Evolutionary conservation across 2,888 invertebrate genomes (phyloP).

Genomic region (Acleris laterana): DNA sequence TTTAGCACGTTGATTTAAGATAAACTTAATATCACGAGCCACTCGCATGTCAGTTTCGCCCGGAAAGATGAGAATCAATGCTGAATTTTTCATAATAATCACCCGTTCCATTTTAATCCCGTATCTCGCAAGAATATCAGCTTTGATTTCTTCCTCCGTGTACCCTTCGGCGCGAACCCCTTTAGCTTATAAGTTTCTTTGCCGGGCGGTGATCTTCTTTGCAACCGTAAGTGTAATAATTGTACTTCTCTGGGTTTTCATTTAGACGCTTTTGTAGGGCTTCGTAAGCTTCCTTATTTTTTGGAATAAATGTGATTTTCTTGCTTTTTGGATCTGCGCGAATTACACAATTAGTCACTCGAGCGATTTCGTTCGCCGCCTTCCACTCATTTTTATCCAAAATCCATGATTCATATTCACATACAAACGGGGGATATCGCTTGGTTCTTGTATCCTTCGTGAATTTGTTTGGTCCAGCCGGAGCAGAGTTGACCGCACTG

Average conservation of each 20-base stretch:
- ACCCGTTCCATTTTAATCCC: conserved; percentile 5
- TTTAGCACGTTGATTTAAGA: neutral
- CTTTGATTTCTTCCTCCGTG: neutral
- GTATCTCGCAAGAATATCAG: conserved; percentile 7
- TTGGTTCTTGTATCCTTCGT: neutral
- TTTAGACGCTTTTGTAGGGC: neutral
- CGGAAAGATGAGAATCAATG: conserved; percentile 2
- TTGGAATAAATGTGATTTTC: conserved; percentile 2
- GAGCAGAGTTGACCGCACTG: neutral
- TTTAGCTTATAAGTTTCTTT: neutral
- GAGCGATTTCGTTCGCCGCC: conserved; percentile 6
- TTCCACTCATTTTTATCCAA: conserved; percentile 1
- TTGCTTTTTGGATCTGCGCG: conserved; percentile 3
- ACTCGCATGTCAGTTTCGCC: neutral
- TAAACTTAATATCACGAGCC: neutral
- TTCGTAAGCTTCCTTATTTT: conserved; percentile 1
- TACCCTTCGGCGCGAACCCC: conserved; percentile 3
- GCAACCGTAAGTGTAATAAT: neutral
- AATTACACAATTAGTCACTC: conserved; percentile 3
- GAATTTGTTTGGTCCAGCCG: neutral
- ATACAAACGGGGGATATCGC: neutral
- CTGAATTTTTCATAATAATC: neutral
- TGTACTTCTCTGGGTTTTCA: neutral
- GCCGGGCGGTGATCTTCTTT: neutral
- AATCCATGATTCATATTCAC: conserved; percentile 9